Percentiles rank a stretch among this genome's conserved stretches.
phyloP scores from a whole-genome alignment of 2,888 invertebrate genomes.

The Hirtodrosophila trivittata region DNA sequence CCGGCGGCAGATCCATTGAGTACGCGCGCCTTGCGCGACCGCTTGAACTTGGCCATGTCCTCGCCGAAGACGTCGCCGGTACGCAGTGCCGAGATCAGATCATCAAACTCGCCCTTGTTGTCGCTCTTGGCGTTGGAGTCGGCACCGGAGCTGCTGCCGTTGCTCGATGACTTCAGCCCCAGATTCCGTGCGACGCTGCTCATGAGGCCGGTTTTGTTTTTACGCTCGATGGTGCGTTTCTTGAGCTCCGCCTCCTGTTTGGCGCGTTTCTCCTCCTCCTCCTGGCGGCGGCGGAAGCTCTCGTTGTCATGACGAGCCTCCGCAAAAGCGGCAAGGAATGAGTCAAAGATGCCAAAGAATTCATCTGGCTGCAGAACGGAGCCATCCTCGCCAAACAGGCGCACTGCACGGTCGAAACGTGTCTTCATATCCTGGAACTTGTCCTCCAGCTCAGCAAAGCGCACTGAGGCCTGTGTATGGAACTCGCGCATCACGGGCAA shows the following conservation, averaged over 20 bases:
- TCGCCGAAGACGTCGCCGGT: slow-evolving; percentile 98
- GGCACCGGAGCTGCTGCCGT: slow-evolving; percentile 29
- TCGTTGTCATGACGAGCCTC: slow-evolving; percentile 96
- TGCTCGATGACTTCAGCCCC: slow-evolving; percentile 86
- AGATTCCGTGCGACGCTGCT: slow-evolving; percentile 90
- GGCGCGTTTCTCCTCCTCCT: slow-evolving; percentile 95
- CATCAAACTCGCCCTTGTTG: slow-evolving; percentile 95
- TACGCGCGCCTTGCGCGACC: slow-evolving; percentile 88
- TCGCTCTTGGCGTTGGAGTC: slow-evolving; percentile 85
- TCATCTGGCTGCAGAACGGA: slow-evolving; percentile 94
- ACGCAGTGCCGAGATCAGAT: slow-evolving; percentile 95
- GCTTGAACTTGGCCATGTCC: slow-evolving; percentile 96
- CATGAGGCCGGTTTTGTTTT: slow-evolving; percentile 90
- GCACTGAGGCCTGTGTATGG: slow-evolving; percentile 95
- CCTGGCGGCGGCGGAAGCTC: slow-evolving; percentile 91
- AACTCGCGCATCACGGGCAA: slow-evolving; percentile 97
- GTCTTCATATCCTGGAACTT: slow-evolving; percentile 97
- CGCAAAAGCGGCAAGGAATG: slow-evolving; percentile 91
- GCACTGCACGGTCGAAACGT: slow-evolving; percentile 93
- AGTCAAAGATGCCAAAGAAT: slow-evolving; percentile 96
- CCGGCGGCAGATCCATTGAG: slow-evolving; percentile 81
- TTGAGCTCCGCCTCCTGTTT: slow-evolving; percentile 94
- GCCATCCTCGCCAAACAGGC: slow-evolving; percentile 95
- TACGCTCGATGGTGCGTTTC: slow-evolving; percentile 93
- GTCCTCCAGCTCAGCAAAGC: slow-evolving; percentile 96